These are phyloP conservation scores for Phania funesta DNA, from an alignment of 2,888 invertebrate genomes.

Conservation along the genomic window DNA sequence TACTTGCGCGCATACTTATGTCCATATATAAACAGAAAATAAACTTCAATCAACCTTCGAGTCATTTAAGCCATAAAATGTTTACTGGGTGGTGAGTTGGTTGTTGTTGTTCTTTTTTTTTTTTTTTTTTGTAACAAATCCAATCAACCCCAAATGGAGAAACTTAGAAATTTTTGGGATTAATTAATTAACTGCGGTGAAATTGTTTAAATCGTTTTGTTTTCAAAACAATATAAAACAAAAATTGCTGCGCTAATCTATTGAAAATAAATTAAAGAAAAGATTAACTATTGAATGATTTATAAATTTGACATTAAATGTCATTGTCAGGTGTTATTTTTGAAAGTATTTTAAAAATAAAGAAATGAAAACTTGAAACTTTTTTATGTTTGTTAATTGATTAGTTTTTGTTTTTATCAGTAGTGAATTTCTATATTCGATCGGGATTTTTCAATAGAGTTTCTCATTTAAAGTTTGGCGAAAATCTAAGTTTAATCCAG, in stretches of 20 bases:
- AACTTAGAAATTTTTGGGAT: constrained; percentile 29
- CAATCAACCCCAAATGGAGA: constrained; percentile 35
- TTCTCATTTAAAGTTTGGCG: constrained; percentile 2
- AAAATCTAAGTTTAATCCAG: constrained; percentile 19
- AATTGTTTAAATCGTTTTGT: constrained; percentile 8
- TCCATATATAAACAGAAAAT: constrained; percentile 21
- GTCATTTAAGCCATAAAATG: constrained; percentile 37
- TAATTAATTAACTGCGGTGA: constrained; percentile 15
- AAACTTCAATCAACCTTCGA: constrained; percentile 43
- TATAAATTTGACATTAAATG: neutral
- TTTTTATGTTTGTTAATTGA: neutral
- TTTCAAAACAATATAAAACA: constrained; percentile 3
- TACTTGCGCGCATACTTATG: constrained; percentile 27
- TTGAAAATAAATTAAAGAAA: neutral
- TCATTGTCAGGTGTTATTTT: constrained; percentile 27
- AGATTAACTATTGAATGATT: neutral
- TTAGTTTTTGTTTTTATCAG: constrained; percentile 2
- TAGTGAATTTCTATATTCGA: too few relatives aligned
- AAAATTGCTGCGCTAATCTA: neutral
- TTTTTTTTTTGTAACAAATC: constrained; percentile 21
- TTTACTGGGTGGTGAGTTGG: constrained; percentile 58
- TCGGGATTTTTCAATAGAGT: constrained; percentile 10
- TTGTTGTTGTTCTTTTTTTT: too few relatives aligned
- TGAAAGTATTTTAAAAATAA: constrained; percentile 27
- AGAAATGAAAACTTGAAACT: neutral